A percentile compares a stretch with the other conserved stretches of the same genome.
Conservation (phyloP, 2,797 vertebrate species). For the Vespertilio murinus region DNA sequence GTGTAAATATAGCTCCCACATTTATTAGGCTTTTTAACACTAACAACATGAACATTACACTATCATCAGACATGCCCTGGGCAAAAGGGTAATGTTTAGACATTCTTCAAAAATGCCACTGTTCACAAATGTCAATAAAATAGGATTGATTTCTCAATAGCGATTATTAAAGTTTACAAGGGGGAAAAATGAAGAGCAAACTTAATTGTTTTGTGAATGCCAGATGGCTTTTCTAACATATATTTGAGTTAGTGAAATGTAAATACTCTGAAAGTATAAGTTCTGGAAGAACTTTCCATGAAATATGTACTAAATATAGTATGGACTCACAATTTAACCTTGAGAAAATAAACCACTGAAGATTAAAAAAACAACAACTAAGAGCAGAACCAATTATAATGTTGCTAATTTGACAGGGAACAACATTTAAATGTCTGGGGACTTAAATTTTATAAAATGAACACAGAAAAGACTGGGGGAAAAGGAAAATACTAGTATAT, state of each 20-base stretch:
- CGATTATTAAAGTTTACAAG: neutral
- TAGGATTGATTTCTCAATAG: neutral
- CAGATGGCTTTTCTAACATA: neutral
- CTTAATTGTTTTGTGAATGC: neutral
- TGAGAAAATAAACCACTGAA: neutral
- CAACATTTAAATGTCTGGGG: neutral
- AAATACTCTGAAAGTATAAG: constrained; percentile 34
- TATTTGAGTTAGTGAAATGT: neutral
- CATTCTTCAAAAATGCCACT: neutral
- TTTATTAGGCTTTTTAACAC: neutral
- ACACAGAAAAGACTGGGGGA: neutral
- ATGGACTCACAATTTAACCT: neutral
- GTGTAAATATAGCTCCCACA: neutral
- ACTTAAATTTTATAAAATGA: constrained; percentile 36
- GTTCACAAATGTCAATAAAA: neutral
- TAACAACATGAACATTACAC: neutral
- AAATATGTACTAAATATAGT: constrained; percentile 27
- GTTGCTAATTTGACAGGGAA: constrained; percentile 10
- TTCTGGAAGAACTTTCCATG: constrained; percentile 17
- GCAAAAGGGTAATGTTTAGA: neutral
- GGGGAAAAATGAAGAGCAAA: neutral
- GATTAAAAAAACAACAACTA: neutral
- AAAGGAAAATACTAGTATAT: neutral
- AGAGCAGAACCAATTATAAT: constrained; percentile 39
- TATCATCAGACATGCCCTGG: neutral